Base-by-base conservation (phyloP, 2,888 invertebrate genomes). In the Drosophila vallismaia region DNA sequence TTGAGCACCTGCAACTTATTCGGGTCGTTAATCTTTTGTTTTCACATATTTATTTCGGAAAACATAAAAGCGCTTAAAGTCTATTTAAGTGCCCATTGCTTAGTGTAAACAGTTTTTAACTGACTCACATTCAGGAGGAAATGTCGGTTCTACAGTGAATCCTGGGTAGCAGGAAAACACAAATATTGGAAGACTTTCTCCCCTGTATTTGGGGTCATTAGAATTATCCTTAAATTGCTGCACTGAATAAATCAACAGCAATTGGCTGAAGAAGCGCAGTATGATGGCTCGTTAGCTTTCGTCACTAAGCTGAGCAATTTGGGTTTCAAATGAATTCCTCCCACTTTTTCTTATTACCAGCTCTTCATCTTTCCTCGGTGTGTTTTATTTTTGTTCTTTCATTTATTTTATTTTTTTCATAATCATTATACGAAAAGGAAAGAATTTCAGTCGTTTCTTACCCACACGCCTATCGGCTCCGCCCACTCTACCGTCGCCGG, bases 251-350 rank as follows among this genome's bases (percentile, higher is more conserved):
- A 82, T 87, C 71, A 76, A 66, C 80, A 54, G 8, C 10, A 52
- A 54, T 46, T 71, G 67, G 31, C 29, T 44, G 52, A 19, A 60
- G 36, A 40, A 40, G 57, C 48, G 56, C 51, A 26, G 52, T 33
- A 63, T 40, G 53, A 60, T 53, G 87, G 85, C 81, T 82, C 81
- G 81, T 82, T 82, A 82, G 74, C 29, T 55, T 55, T 55, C 63
- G 29, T 63, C 56, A 68, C 71, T 75, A 68, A 86, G 74, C 54
- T 77, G 76, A 54, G 55, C 55, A 84, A 82, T 76, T 83, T 86
- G 51, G 74, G 68, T 75, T 84, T 78, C 70, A 79, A 85, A 88
- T 86, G 70, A 88, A 85, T 86, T 82, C 89, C 89, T 69, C 89
- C 89, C 79, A 80, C 89, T 79, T 89, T 89, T 87, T 69, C 80